These are phyloP conservation scores for Sclerodermus sp. DNA, from an alignment of 2,888 invertebrate species.

Conservation along the genomic window DNA sequence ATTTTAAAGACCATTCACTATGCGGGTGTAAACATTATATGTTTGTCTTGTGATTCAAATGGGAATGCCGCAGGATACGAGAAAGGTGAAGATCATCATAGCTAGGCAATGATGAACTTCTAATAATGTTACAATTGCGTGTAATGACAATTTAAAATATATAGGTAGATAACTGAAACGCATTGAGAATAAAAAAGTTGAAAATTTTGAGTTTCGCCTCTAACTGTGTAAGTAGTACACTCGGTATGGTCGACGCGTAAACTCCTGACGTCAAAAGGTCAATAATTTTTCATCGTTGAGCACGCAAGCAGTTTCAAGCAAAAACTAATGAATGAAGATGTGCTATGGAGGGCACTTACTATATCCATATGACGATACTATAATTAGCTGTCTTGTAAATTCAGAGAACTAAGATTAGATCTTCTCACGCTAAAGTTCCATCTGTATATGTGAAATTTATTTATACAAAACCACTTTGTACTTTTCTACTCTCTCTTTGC, in stretches of 20 bases:
- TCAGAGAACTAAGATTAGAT: conserved; percentile 30
- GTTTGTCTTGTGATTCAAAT: conserved; percentile 44
- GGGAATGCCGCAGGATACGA: conserved; percentile 28
- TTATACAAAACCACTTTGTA: background rate
- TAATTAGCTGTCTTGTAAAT: conserved; percentile 33
- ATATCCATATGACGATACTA: conserved; percentile 36
- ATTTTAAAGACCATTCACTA: conserved; percentile 7
- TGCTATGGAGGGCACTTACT: conserved; percentile 23
- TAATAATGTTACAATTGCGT: no score
- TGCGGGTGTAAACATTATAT: conserved; percentile 19
- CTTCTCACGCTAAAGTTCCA: conserved; percentile 29
- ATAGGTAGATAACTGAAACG: no score
- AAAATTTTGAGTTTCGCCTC: no score
- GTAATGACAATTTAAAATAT: no score
- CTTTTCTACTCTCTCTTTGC: no score
- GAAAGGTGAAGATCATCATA: background rate
- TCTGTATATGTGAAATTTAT: conserved; percentile 3
- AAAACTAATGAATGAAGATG: conserved; percentile 41
- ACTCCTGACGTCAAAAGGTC: conserved; percentile 39
- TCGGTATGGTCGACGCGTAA: background rate
- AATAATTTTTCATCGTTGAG: conserved; percentile 26
- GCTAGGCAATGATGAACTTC: no score
- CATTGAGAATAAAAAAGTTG: no score
- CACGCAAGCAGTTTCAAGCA: background rate
- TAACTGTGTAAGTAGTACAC: no score